Evolutionary conservation across 2,113 vertebrate genomes (phyloP).

Genomic region (Silurus asotus): DNA sequence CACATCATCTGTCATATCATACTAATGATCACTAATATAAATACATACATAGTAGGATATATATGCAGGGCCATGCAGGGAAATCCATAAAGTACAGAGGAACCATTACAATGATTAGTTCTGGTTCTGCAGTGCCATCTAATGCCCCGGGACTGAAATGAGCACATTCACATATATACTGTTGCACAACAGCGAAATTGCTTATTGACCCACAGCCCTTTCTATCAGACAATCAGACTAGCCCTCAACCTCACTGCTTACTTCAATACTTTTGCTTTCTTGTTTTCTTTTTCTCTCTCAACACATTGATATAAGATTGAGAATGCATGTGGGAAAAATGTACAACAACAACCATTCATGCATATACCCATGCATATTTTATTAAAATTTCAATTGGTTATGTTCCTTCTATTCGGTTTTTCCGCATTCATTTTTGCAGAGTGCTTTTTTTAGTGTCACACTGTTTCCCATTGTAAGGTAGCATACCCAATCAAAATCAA

Average conservation of each 20-base stretch:
- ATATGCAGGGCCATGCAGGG: background rate
- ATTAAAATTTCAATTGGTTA: background rate
- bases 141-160: slow-evolving; percentile 44
- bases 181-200: slow-evolving; percentile 20
- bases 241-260: background rate
- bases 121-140: slow-evolving; percentile 23
- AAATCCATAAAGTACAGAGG: background rate
- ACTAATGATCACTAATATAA: background rate
- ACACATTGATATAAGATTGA: background rate
- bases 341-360: too few species aligned
- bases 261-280: background rate
- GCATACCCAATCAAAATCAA: background rate
- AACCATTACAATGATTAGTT: background rate
- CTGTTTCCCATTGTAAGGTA: background rate
- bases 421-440: background rate
- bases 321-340: background rate
- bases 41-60: background rate
- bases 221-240: background rate
- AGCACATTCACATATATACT: background rate
- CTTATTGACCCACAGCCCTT: slow-evolving; percentile 26
- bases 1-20: too few species aligned
- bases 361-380: background rate
- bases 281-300: background rate
- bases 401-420: background rate
- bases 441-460: background rate